Conservation (phyloP, 2,888 invertebrate species). For the Brachynemurus nebulosus region DNA sequence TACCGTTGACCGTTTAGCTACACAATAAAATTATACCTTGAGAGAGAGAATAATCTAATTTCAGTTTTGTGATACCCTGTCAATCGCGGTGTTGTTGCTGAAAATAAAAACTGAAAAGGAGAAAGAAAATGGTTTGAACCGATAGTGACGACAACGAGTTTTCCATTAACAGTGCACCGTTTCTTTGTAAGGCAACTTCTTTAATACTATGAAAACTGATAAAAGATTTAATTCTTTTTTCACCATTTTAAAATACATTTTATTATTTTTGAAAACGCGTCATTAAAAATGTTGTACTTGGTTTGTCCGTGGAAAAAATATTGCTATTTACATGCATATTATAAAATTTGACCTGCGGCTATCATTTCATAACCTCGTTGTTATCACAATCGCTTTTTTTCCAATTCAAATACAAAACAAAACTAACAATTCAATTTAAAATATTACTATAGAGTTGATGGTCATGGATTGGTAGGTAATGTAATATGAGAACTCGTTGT, state of each 20-base stretch:
- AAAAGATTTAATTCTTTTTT: not conserved
- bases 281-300: not conserved
- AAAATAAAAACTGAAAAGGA: conserved; percentile 2
- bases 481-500: not conserved
- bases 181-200: too few relatives aligned
- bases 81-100: too few relatives aligned
- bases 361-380: conserved; percentile 1
- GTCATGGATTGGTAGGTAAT: too few relatives aligned
- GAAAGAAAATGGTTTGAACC: not conserved
- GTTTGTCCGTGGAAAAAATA: not conserved
- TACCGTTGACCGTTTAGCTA: too few relatives aligned
- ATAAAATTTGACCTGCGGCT: not conserved
- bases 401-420: not conserved
- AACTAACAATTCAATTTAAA: not conserved
- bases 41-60: too few relatives aligned
- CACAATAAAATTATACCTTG: too few relatives aligned
- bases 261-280: not conserved
- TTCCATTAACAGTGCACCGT: too few relatives aligned
- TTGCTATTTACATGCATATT: not conserved
- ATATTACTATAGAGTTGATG: too few relatives aligned
- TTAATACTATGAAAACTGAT: not conserved
- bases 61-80: too few relatives aligned
- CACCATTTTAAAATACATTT: not conserved
- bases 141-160: conserved; percentile 1
- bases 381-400: not conserved